These are phyloP conservation scores for Caretta caretta DNA, from an alignment of 2,113 vertebrate genomes.

Conservation along the genomic window DNA sequence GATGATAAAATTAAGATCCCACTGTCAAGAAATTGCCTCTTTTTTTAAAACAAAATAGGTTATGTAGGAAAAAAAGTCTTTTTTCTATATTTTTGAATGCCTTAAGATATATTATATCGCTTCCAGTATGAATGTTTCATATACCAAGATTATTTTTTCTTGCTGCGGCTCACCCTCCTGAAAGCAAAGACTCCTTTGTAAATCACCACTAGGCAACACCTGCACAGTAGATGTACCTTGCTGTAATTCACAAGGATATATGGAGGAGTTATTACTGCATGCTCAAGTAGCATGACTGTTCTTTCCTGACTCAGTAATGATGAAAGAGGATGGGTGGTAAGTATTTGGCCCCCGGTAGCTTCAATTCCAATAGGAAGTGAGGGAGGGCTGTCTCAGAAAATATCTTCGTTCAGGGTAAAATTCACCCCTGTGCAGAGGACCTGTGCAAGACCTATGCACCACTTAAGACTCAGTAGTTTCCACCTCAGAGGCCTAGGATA, in stretches of 20 bases:
- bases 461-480: neutral
- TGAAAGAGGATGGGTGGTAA: neutral
- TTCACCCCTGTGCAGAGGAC: neutral
- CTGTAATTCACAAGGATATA: neutral
- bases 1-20: neutral
- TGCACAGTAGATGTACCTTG: neutral
- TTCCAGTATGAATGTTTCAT: neutral
- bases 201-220: neutral
- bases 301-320: neutral
- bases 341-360: neutral
- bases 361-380: neutral
- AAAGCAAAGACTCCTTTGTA: neutral
- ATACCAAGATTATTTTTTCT: neutral
- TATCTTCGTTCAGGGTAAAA: neutral
- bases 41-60: neutral
- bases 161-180: neutral
- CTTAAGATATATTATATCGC: neutral
- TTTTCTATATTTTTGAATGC: neutral
- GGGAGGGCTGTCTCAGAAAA: neutral
- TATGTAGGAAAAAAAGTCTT: neutral
- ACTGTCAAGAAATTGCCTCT: neutral
- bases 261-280: neutral
- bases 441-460: neutral
- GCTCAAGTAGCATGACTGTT: rapidly evolving
- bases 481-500: neutral